Conservation (phyloP, 2,113 vertebrate species). For the Upupa epops region DNA sequence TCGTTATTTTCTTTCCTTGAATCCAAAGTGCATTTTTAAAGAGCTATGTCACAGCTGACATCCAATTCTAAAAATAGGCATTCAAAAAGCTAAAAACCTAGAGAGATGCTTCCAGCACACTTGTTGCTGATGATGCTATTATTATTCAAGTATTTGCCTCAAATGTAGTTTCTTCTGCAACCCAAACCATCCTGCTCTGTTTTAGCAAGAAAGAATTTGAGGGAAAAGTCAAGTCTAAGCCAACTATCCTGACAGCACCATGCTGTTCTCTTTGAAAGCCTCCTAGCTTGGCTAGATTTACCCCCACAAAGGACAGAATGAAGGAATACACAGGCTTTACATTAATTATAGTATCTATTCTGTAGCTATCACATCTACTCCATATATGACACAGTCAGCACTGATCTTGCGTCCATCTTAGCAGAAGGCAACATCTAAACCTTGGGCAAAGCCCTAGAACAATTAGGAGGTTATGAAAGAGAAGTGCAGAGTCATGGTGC, state of each 20-base stretch:
- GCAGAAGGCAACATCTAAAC: neutral
- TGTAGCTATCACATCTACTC: neutral
- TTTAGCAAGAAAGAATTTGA: neutral
- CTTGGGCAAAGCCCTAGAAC: neutral
- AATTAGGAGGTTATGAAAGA: neutral
- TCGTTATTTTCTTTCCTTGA: neutral
- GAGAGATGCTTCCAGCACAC: neutral
- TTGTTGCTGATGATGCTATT: neutral
- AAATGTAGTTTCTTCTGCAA: neutral
- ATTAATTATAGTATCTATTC: neutral
- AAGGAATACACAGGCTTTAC: neutral
- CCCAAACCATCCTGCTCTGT: neutral
- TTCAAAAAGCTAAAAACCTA: neutral
- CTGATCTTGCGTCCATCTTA: neutral
- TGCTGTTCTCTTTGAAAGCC: neutral
- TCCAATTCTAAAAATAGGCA: conserved; percentile 4
- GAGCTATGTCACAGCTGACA: neutral
- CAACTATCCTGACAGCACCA: neutral
- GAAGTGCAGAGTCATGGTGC: neutral
- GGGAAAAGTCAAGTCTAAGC: neutral
- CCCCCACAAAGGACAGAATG: neutral
- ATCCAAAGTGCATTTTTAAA: conserved; percentile 27
- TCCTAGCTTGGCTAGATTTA: neutral
- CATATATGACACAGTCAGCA: neutral
- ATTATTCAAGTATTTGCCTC: neutral